Conservation (phyloP, 2,113 vertebrate genomes). For the Eonycteris spelaea region DNA sequence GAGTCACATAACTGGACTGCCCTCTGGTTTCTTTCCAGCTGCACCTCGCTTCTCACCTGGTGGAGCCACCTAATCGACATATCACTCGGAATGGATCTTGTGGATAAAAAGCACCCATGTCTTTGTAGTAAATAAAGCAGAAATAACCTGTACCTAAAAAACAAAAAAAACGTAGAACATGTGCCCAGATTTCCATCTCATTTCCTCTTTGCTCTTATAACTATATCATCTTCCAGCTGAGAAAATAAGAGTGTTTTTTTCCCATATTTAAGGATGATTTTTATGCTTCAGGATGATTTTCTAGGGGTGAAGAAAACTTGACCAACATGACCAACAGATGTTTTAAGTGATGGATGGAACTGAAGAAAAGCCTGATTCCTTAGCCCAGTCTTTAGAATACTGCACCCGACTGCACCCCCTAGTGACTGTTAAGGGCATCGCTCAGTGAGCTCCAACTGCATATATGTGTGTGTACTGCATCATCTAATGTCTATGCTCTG, state of each 20-base stretch:
- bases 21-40: neutral
- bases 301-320: conserved; percentile 45
- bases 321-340: conserved; percentile 60
- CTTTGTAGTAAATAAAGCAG: conserved; percentile 56
- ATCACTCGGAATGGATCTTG: neutral
- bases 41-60: neutral
- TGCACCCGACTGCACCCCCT: conserved; percentile 75
- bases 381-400: neutral
- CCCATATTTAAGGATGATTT: conserved; percentile 54
- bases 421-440: conserved; percentile 46
- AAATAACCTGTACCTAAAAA: conserved; percentile 58
- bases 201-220: conserved; percentile 55
- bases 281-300: conserved; percentile 55
- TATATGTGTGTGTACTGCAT: neutral
- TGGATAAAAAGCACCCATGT: neutral
- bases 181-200: conserved; percentile 54
- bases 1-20: neutral
- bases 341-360: conserved; percentile 2
- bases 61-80: neutral
- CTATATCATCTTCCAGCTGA: conserved; percentile 67
- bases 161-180: conserved; percentile 33
- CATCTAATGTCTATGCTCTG: conserved; percentile 27
- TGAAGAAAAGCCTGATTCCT: neutral
- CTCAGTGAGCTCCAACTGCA: accelerated
- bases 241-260: conserved; percentile 71